These are phyloP conservation scores for Melanotaenia boesemani DNA, from an alignment of 2,797 vertebrate species.

Conservation along the genomic window DNA sequence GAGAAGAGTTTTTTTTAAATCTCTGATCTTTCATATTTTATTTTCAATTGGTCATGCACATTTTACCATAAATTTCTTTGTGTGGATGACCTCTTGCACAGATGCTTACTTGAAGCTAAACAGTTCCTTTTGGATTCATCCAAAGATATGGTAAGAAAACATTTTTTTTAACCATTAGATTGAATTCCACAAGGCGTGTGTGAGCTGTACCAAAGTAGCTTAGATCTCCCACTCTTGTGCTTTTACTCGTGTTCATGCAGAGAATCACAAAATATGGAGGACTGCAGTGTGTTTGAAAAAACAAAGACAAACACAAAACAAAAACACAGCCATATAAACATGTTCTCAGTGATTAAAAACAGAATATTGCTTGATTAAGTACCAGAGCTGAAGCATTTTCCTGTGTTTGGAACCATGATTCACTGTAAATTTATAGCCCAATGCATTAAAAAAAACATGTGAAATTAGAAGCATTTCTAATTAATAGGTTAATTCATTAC, in stretches of 20 bases:
- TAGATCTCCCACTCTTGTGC: constrained; percentile 54
- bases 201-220: constrained; percentile 57
- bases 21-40: not conserved
- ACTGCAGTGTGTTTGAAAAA: constrained; percentile 23
- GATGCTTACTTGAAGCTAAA: not conserved
- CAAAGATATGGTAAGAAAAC: constrained; percentile 44
- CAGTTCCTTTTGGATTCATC: constrained; percentile 47
- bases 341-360: constrained; percentile 23
- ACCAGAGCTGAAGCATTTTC: not conserved
- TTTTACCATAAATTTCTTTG: not conserved
- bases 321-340: not conserved
- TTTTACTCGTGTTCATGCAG: constrained; percentile 48
- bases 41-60: not conserved
- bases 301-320: not conserved
- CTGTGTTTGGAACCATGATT: not conserved
- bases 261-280: constrained; percentile 44
- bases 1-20: too few species aligned
- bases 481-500: not conserved
- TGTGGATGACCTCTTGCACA: constrained; percentile 12
- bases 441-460: not conserved
- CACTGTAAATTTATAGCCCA: not conserved
- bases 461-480: constrained; percentile 1
- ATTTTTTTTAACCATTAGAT: constrained; percentile 38
- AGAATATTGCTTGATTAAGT: not conserved
- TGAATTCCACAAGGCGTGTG: constrained; percentile 58